Evolutionary conservation across 2,888 invertebrate genomes (phyloP).

Genomic region (Oxyscelio sp.): DNA sequence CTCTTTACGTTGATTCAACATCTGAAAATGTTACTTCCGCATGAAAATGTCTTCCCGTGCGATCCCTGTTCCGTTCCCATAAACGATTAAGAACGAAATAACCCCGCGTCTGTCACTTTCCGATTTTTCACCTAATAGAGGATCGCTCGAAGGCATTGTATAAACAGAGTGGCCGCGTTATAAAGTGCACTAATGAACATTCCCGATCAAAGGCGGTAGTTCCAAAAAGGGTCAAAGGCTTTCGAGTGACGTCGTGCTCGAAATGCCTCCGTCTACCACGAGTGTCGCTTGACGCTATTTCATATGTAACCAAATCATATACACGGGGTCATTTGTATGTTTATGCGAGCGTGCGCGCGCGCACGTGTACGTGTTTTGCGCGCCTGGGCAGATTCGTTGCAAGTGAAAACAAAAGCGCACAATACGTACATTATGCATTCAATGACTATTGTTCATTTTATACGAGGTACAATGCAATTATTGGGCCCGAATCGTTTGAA

Average conservation of each 20-base stretch:
- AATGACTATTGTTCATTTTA: slow-evolving; percentile 48
- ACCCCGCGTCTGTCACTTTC: no score
- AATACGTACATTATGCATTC: slow-evolving; percentile 34
- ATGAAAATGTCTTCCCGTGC: no score
- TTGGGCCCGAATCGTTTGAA: slow-evolving; percentile 15
- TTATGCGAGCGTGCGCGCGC: neutral
- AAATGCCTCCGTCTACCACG: slow-evolving; percentile 61
- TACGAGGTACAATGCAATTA: slow-evolving; percentile 37
- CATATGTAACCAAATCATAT: slow-evolving; percentile 43
- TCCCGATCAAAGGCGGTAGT: slow-evolving; percentile 64
- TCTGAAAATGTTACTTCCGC: no score
- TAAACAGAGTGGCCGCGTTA: slow-evolving; percentile 56
- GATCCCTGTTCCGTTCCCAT: no score
- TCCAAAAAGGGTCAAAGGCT: slow-evolving; percentile 70
- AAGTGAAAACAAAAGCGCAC: slow-evolving; percentile 56
- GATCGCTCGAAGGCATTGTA: slow-evolving; percentile 41
- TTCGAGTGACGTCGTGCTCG: slow-evolving; percentile 59
- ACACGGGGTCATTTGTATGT: slow-evolving; percentile 35
- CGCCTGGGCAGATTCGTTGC: slow-evolving; percentile 6
- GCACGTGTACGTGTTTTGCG: neutral
- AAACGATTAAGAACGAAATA: no score
- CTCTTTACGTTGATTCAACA: no score
- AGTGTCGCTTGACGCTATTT: slow-evolving; percentile 45
- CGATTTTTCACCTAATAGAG: no score
- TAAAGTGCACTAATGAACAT: slow-evolving; percentile 70